Base-by-base conservation (phyloP, 64 coral and sea anemone species). In the Stylophora pistillata region DNA sequence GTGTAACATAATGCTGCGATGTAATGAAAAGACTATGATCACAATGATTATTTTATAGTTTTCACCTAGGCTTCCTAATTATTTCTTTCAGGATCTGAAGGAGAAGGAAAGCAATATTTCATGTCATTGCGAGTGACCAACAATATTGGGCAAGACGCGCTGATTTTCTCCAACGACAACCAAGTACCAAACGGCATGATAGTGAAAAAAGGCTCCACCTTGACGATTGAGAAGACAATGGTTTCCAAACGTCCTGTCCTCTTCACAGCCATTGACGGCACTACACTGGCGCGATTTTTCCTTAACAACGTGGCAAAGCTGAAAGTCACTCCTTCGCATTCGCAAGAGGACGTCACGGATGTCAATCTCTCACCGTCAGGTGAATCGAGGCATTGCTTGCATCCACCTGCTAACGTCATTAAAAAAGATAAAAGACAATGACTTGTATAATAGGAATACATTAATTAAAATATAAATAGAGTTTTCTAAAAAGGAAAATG, bases 61-160 rank as follows among this genome's bases (percentile, higher is more conserved):
- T 74, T 74, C 10, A 41, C 17, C 17, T 26, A 5, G 10, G 64
- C 30, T 58, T 63, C 4, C 1, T n/a, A 34, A 82, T 65, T 64
- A n/a, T 84, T 33, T 20, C 53, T 84, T 76, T 10, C 14, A 92
- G 90, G 90, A 68, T 86, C 90, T 47, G 80, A 63, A 28, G 83
- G 90, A 27, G 81, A 86, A 78, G 82, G 74, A 37, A 28, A 78
- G 81, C 86, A 74, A 54, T 92, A 86, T 29, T 92, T 86, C 58
- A 66, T 85, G 55, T 64, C 76, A 10, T 52, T 92, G 28, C 70
- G 77, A 73, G 60, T 92, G 20, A 70, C 60, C 34, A 92, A 92
- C 56, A 83, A n/a, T 55, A 74, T 92, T 12, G 56, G 66, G 31
- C 54, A 74, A 21, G 73, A 76, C 57, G 90, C 74, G 13, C 28